phyloP scores from a whole-genome alignment of 1,140 invertebrate species.

The Andrena cerasifolii region DNA sequence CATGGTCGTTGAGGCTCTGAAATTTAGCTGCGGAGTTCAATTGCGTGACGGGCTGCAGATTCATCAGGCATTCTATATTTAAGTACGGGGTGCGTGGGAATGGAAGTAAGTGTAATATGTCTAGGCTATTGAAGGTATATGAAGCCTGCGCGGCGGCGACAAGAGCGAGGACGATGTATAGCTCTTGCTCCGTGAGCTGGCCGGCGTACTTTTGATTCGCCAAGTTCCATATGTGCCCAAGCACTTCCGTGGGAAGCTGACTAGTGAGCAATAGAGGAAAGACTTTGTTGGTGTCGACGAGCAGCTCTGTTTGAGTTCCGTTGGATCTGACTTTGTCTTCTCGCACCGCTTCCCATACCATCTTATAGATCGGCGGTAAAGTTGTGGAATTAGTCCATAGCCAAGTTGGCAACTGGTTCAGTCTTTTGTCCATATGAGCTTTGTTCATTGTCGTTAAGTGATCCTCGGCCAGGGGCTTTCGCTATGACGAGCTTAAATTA shows the following conservation, averaged over 20 bases:
- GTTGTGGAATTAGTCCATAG: conserved; percentile 80
- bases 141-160: conserved; percentile 86
- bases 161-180: conserved; percentile 85
- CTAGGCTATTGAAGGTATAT: conserved; percentile 81
- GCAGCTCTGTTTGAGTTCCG: conserved; percentile 69
- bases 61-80: conserved; percentile 73
- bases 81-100: conserved; percentile 83
- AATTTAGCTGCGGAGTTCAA: conserved; percentile 27
- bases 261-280: conserved; percentile 85
- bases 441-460: conserved; percentile 67
- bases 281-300: conserved; percentile 84
- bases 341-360: conserved; percentile 81
- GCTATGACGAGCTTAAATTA: conserved; percentile 48
- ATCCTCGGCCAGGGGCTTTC: conserved; percentile 15
- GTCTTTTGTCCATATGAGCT: conserved; percentile 70
- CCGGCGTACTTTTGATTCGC: conserved; percentile 85
- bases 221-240: conserved; percentile 86
- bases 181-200: conserved; percentile 84
- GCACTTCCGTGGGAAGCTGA: conserved; percentile 83
- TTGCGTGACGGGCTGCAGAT: conserved; percentile 48
- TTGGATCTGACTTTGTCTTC: conserved; percentile 70
- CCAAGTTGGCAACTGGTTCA: conserved; percentile 79
- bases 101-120: conserved; percentile 82
- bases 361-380: conserved; percentile 81
- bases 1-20: conserved; percentile 27